Evolutionary conservation across 37 sponge, comb jelly and placozoan species (phyloP), one percentile per base, ranked within the genome.

Genomic region (Haliclona indistincta): DNA sequence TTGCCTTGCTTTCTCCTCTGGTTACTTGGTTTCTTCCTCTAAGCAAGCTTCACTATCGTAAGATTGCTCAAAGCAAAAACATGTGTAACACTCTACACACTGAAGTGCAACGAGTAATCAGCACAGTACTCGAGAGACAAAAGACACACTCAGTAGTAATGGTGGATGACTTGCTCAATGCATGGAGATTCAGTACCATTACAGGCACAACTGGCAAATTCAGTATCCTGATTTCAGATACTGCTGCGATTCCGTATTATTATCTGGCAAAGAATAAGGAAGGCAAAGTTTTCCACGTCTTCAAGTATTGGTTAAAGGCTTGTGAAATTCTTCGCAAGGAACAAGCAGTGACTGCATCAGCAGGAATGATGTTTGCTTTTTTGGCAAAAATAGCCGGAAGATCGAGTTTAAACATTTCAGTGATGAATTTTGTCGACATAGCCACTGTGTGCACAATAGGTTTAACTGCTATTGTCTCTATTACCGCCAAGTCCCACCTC

Each of bases 391-490:
- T 75, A 34, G 76, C 51, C 6, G 38, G 58, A 15, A 67, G 47
- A 17, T 35, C 32, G 43, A 35, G 44, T 17, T 22, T 68, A 4
- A 23, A 37, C 10, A 68, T 75, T 34, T 75, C 75, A 0, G 68
- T 75, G 36, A 60, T 44, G 63, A 74, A 83, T 32, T 13, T 43
- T 4, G 83, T 83, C 15, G 68, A 83, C 22, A 26, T 83, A 20
- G 45, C 75, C 3, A n/a, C 67, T 42, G 22, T 83, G 8, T 76
- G 73, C 54, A 64, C 65, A 17, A 81, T 54, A 19, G 63, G 43
- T 0, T 66, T 81, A 0, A 35, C 73, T 34, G 64, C 81, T 26
- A 72, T 81, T 54, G 32, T 81, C 23, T 52, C 81, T 25, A 64
- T 65, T 2, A 17, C 68, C 43, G 13, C 35, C 1, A 23, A 28